These are phyloP conservation scores for Salvator merianae DNA, from an alignment of 2,113 vertebrate species.

Conservation along the genomic window DNA sequence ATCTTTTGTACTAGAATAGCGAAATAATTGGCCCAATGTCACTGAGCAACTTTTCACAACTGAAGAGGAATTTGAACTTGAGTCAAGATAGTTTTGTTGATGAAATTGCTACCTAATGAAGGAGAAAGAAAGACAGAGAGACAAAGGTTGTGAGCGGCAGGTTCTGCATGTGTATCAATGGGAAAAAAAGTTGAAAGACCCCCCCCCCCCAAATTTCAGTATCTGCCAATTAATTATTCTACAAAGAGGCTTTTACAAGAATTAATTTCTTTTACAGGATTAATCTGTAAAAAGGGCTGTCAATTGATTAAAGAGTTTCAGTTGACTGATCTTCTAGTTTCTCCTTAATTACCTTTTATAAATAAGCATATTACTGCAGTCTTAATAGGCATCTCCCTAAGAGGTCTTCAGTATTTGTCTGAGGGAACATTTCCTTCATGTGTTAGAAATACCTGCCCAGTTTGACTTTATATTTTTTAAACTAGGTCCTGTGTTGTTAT, in stretches of 20 bases:
- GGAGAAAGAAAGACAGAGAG: not conserved
- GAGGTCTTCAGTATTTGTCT: not conserved
- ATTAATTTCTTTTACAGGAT: not conserved
- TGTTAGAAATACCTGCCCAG: too few relatives aligned
- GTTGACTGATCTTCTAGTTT: not conserved
- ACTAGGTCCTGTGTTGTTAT: too few relatives aligned
- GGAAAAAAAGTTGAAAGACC: not conserved
- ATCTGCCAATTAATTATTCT: not conserved
- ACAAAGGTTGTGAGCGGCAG: not conserved
- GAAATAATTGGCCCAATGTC: too few relatives aligned
- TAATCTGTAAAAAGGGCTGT: not conserved
- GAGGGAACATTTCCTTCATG: too few relatives aligned
- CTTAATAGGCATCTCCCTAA: not conserved
- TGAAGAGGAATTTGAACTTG: too few relatives aligned
- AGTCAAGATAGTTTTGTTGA: too few relatives aligned
- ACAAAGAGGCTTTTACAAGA: not conserved
- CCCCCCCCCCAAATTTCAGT: not conserved
- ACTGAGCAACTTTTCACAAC: too few relatives aligned
- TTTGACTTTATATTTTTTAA: too few relatives aligned
- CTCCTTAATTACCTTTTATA: not conserved
- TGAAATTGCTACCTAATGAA: not conserved
- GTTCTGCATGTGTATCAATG: not conserved
- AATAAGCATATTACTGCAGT: not conserved
- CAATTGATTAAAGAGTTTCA: not conserved
- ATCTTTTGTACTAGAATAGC: too few relatives aligned